Base-by-base conservation (phyloP, 2,888 invertebrate species). In the Drosophila conformis region DNA sequence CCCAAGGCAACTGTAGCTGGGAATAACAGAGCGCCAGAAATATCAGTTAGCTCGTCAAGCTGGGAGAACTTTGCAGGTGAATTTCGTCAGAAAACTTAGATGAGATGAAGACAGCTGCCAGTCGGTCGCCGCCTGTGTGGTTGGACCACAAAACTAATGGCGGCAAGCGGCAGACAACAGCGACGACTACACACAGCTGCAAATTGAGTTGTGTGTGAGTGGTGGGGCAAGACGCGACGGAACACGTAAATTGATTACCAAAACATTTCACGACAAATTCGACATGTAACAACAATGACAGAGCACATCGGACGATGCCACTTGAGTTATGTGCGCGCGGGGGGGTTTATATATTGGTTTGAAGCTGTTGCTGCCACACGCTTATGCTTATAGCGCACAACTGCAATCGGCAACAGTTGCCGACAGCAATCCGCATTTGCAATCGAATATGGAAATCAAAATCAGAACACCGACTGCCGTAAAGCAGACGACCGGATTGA, bases 191-290 rank as follows among this genome's bases (percentile, higher is more conserved):
- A 21, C 53, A 53, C 21, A 25, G 38, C 27, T 56, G 56, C n/a
- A 40, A 58, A 38, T 46, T 38, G 58, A 54, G 36, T n/a, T 25
- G 36, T 29, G 10, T 46, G 8, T 5, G 21, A 0, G 15, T 4
- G n/a, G n/a, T 2, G 2, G 21, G 21, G 11, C 38, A 18, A 36
- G 48, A 36, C 27, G 49, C 21, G 36, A 63, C 71, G 78, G 64
- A 81, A 59, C 82, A 87, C 72, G 84, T 89, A 83, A 89, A 83
- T 83, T 83, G 90, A 83, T 83, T 83, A 83, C 85, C 85, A 73
- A 82, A 85, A 87, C 82, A 87, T 89, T 89, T 79, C 83, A 78
- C 76, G 88, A 89, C 86, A 84, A 84, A 89, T 84, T 89, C 90
- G 79, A 66, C 82, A 78, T 83, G 82, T 73, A 83, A 73, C 89